Evolutionary conservation across 2,797 vertebrate species (phyloP), one percentile per base, ranked within the genome.

Genomic region (Tinamus major): DNA sequence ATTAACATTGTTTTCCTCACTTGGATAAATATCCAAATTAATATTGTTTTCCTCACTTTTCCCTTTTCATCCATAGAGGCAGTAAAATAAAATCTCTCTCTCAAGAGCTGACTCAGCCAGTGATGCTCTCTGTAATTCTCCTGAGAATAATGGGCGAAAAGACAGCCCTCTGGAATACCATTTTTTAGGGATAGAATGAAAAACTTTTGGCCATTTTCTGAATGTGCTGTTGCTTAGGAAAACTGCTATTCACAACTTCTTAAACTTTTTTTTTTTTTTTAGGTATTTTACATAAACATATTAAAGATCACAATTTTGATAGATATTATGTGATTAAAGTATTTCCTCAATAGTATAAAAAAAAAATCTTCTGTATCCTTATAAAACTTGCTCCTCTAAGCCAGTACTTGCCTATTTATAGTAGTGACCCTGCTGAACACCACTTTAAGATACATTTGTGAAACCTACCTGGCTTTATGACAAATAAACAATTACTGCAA

Each of bases 251-350:
- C 53, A 80, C 20, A 88, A 6, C 48, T 85, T 55, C 46, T 27
- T 21, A 41, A 10, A 75, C n/a, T 23, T 16, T 42, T 42, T 42
- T 42, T 44, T 44, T 44, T 44, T 17, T 17, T 17, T 44, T 44
- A 59, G 21, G 14, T 59, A n/a, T 31, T 65, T 58, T 24, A 71
- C 9, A 27, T 0, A 0, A 58, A n/a, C 26, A 26, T 78, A 67
- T 59, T 75, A 89, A 83, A 72, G 46, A 72, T 21, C 10, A 16
- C 5, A 6, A 35, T 29, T 70, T 74, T 87, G 68, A 55, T 67
- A 53, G 41, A 39, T 76, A 1, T 59, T 75, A 67, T 26, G n/a
- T 86, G 46, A 84, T 39, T 20, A 65, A 61, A 67, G 10, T 58
- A 56, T 9, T 64, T 74, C 2, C 17, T 41, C 5, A 69, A 85